Evolutionary conservation across 1,140 invertebrate species (phyloP).

Genomic region (Zaprionus ghesquierei): DNA sequence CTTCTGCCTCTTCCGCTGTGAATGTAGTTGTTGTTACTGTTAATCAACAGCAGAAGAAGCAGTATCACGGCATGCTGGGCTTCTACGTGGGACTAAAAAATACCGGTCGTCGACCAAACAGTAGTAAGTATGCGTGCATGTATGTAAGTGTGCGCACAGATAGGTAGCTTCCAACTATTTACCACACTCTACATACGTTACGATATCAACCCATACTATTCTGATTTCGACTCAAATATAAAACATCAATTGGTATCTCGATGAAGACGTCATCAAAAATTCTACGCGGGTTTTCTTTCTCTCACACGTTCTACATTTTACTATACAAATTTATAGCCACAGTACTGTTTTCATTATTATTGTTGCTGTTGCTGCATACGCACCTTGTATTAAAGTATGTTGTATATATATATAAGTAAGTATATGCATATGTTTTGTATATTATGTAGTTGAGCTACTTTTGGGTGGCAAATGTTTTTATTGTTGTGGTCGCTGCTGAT

Average conservation of each 20-base stretch:
- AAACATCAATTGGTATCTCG: constrained; percentile 37
- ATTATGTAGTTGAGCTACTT: constrained; percentile 51
- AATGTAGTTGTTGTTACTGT: constrained; percentile 26
- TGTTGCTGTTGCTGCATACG: constrained; percentile 54
- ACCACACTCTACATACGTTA: constrained; percentile 27
- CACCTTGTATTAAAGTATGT: constrained; percentile 57
- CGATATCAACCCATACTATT: constrained; percentile 25
- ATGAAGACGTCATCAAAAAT: constrained; percentile 74
- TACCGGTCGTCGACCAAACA: constrained; percentile 42
- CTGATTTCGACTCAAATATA: background rate
- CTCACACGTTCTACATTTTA: constrained; percentile 61
- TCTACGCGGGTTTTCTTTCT: constrained; percentile 66
- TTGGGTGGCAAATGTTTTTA: constrained; percentile 53
- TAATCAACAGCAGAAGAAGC: constrained; percentile 37
- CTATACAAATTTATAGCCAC: constrained; percentile 29
- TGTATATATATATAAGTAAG: constrained; percentile 13
- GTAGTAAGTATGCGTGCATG: constrained; percentile 23
- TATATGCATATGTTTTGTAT: constrained; percentile 17
- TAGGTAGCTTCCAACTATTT: background rate
- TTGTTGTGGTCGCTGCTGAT: constrained; percentile 63
- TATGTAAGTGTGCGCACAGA: background rate
- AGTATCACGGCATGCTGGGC: constrained; percentile 32
- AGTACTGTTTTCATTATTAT: constrained; percentile 39
- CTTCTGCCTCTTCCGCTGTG: background rate
- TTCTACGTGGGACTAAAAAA: constrained; percentile 31